Evolutionary conservation across 2,888 invertebrate species (phyloP).

Genomic region (Carabus problematicus): DNA sequence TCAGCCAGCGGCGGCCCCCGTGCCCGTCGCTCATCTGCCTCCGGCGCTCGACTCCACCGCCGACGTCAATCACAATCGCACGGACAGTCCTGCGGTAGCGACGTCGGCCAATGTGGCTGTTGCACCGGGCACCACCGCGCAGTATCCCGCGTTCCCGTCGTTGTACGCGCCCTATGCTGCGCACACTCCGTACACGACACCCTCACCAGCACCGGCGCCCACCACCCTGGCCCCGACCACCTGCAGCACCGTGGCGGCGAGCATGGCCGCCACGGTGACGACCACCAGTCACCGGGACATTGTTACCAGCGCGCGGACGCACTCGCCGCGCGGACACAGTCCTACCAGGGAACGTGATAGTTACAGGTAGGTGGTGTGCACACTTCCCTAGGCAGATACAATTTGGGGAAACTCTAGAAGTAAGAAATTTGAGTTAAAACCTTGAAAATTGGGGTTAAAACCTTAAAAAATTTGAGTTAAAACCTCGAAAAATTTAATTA

Average conservation of each 20-base stretch:
- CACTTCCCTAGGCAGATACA: conserved; percentile 44
- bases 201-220: conserved; percentile 51
- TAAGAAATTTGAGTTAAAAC: not conserved
- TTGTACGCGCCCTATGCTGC: conserved; percentile 83
- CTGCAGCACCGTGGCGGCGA: conserved; percentile 60
- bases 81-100: conserved; percentile 65
- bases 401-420: not conserved
- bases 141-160: conserved; percentile 66
- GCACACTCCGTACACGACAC: conserved; percentile 70
- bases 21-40: conserved; percentile 59
- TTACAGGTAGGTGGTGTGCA: too few relatives aligned
- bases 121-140: conserved; percentile 61
- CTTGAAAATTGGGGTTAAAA: too few relatives aligned
- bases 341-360: conserved; percentile 83
- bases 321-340: conserved; percentile 80
- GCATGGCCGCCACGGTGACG: conserved; percentile 50
- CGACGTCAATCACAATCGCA: conserved; percentile 56
- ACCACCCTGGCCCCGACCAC: conserved; percentile 61
- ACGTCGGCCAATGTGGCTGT: conserved; percentile 60
- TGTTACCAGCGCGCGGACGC: conserved; percentile 57
- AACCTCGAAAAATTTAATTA: too few relatives aligned
- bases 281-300: conserved; percentile 61
- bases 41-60: conserved; percentile 54
- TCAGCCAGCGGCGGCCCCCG: conserved; percentile 64
- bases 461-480: too few relatives aligned